Conservation (phyloP, 2,888 invertebrate species). For the Trisateles emortualis region DNA sequence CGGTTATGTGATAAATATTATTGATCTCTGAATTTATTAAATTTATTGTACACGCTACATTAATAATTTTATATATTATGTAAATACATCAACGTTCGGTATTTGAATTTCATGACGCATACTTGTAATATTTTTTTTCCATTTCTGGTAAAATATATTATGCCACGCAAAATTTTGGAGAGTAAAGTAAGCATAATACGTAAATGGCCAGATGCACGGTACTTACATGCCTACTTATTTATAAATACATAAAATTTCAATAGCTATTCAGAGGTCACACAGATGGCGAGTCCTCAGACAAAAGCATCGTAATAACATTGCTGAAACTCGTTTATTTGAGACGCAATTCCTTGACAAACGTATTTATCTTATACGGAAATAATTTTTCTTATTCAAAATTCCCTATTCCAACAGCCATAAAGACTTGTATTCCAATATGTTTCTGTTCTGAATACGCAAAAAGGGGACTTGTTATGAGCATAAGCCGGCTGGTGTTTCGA, state of each 20-base stretch:
- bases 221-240: constrained; percentile 43
- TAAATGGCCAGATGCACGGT: constrained; percentile 37
- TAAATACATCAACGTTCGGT: constrained; percentile 21
- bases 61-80: constrained; percentile 21
- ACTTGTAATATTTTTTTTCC: constrained; percentile 21
- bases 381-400: neutral
- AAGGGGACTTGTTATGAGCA: constrained; percentile 39
- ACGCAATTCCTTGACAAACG: constrained; percentile 64
- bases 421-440: constrained; percentile 12
- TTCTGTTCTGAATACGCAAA: constrained; percentile 9
- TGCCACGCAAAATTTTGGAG: constrained; percentile 22
- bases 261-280: constrained; percentile 74
- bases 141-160: constrained; percentile 31
- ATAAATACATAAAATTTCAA: constrained; percentile 59
- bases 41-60: constrained; percentile 16
- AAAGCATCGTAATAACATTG: constrained; percentile 65
- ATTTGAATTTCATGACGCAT: no score
- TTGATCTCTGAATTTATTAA: constrained; percentile 5
- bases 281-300: constrained; percentile 65
- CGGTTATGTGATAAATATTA: constrained; percentile 1
- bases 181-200: constrained; percentile 20
- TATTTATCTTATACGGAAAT: constrained; percentile 19
- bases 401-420: constrained; percentile 22
- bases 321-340: constrained; percentile 68
- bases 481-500: constrained; percentile 63